phyloP scores from a whole-genome alignment of 2,888 invertebrate species.

The Mongoloraphidia duomilia region DNA sequence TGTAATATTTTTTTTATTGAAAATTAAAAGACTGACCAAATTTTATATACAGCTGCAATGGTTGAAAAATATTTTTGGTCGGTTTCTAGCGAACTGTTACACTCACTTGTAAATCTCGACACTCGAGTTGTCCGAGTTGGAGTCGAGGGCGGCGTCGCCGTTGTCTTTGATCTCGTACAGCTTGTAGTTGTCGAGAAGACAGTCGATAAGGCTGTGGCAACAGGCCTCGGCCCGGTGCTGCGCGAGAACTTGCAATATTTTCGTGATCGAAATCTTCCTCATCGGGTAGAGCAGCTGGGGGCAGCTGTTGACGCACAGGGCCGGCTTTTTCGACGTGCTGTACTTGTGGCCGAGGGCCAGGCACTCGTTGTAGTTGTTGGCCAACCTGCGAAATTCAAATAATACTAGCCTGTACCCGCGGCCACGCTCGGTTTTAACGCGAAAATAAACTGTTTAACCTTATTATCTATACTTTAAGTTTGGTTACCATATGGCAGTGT shows the following conservation, averaged over 20 bases:
- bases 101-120: constrained; percentile 56
- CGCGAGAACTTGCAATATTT: constrained; percentile 58
- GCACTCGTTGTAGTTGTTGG: constrained; percentile 45
- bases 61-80: background rate
- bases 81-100: background rate
- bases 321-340: constrained; percentile 27
- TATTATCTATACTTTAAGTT: too few relatives aligned
- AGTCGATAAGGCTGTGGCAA: constrained; percentile 56
- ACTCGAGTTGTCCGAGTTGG: constrained; percentile 47
- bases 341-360: constrained; percentile 41
- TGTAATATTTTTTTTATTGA: constrained; percentile 23
- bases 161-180: constrained; percentile 38
- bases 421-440: too few relatives aligned
- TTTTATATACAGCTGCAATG: too few relatives aligned
- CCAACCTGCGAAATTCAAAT: constrained; percentile 34
- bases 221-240: constrained; percentile 53
- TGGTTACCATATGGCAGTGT: too few relatives aligned
- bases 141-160: constrained; percentile 26
- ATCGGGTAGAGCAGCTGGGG: constrained; percentile 54
- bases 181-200: constrained; percentile 49
- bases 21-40: too few relatives aligned
- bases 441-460: too few relatives aligned
- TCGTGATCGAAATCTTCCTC: constrained; percentile 56
- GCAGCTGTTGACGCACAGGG: constrained; percentile 61
- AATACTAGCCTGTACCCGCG: too few relatives aligned